phyloP scores from a whole-genome alignment of 2,113 vertebrate species.

The Balaeniceps rex region DNA sequence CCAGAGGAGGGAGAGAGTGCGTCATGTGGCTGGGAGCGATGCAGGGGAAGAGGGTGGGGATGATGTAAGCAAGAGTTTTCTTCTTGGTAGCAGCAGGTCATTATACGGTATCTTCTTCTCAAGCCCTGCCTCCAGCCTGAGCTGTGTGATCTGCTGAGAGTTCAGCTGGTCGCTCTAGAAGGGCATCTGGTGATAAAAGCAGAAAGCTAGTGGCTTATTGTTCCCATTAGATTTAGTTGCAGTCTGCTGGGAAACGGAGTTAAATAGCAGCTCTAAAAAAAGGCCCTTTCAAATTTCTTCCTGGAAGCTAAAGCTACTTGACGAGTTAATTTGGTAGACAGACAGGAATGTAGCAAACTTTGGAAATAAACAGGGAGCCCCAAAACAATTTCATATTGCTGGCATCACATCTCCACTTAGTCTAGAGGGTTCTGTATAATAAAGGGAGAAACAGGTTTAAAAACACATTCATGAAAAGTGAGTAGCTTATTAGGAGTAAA shows the following conservation, averaged over 20 bases:
- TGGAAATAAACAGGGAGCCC: neutral
- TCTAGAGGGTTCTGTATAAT: neutral
- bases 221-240: neutral
- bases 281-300: neutral
- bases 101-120: neutral
- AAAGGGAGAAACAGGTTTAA: slow-evolving; percentile 19
- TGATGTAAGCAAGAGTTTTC: neutral
- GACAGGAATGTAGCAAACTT: neutral
- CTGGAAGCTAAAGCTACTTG: neutral
- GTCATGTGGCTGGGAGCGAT: neutral
- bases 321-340: neutral
- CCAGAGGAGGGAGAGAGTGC: neutral
- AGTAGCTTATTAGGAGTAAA: slow-evolving; percentile 21
- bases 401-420: neutral
- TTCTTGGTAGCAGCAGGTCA: neutral
- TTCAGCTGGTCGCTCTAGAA: neutral
- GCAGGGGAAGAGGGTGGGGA: neutral
- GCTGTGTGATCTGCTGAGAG: neutral
- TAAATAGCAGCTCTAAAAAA: neutral
- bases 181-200: neutral
- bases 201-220: neutral
- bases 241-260: neutral
- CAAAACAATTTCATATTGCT: neutral
- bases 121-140: neutral
- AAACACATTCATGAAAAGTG: neutral